phyloP scores from a whole-genome alignment of 1,140 invertebrate genomes.

The Chironomus tepperi region DNA sequence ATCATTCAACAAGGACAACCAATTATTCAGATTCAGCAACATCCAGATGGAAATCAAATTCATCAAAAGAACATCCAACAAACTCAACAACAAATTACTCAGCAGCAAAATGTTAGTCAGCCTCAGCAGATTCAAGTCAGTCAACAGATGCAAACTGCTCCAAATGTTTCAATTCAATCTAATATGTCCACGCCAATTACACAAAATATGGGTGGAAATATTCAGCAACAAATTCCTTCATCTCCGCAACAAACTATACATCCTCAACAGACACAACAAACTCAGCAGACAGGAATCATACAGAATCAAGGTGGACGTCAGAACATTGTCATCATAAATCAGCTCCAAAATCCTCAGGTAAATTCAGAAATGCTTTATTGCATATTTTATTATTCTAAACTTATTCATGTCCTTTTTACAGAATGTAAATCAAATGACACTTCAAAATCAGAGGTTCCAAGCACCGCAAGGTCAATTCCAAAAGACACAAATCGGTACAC shows the following conservation, averaged over 20 bases:
- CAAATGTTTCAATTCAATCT: constrained; percentile 33
- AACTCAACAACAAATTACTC: not conserved
- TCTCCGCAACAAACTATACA: constrained; percentile 27
- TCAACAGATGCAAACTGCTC: constrained; percentile 36
- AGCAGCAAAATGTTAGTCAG: not conserved
- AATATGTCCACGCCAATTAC: constrained; percentile 25
- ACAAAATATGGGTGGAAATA: constrained; percentile 25
- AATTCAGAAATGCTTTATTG: too few relatives aligned
- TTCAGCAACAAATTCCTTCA: constrained; percentile 26
- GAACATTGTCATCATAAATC: constrained; percentile 8
- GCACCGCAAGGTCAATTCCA: not conserved
- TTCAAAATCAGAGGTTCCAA: not conserved
- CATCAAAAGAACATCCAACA: not conserved
- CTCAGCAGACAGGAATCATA: not conserved
- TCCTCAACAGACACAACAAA: constrained; percentile 26
- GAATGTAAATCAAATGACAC: not conserved
- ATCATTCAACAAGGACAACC: not conserved
- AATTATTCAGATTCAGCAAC: constrained; percentile 15
- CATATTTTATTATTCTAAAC: too few relatives aligned
- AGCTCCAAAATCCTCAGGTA: not conserved
- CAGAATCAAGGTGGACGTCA: not conserved
- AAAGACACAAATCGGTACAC: not conserved
- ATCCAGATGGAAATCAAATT: not conserved
- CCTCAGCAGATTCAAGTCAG: not conserved
- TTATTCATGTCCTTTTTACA: too few relatives aligned